phyloP scores from a whole-genome alignment of 2,797 vertebrate genomes.

The Lutjanus argentimaculatus region DNA sequence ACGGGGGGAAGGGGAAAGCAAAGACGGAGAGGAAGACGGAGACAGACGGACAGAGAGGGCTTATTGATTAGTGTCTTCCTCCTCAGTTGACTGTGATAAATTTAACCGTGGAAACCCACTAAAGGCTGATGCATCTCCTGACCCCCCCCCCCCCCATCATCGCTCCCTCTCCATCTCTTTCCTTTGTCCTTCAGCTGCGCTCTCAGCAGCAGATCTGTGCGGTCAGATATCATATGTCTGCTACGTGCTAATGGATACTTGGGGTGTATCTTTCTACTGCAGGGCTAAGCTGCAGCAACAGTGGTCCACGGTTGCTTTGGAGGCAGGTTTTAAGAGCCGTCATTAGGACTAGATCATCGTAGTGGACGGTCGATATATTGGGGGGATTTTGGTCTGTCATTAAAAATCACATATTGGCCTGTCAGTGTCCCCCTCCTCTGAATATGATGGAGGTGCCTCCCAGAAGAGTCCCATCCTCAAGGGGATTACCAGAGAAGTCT shows the following conservation, averaged over 20 bases:
- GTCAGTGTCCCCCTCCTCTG: not conserved
- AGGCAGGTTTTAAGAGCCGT: conserved; percentile 13
- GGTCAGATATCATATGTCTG: conserved; percentile 80
- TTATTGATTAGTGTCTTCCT: conserved; percentile 77
- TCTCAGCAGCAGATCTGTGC: conserved; percentile 67
- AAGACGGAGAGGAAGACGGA: conserved; percentile 28
- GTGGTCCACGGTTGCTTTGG: conserved; percentile 3
- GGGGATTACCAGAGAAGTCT: conserved; percentile 17
- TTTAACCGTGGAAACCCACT: conserved; percentile 71
- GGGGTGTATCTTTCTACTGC: conserved; percentile 35
- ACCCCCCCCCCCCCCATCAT: conserved; percentile 25
- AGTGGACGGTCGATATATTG: conserved; percentile 4
- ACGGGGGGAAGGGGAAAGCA: conserved; percentile 22
- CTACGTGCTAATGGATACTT: conserved; percentile 73
- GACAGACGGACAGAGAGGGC: conserved; percentile 43
- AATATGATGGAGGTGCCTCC: not conserved
- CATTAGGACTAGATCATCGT: conserved; percentile 1
- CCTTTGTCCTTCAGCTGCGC: conserved; percentile 79
- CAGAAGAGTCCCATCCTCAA: not conserved
- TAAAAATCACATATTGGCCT: not conserved
- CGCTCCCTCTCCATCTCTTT: conserved; percentile 39
- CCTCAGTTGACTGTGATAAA: conserved; percentile 75
- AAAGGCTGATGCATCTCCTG: conserved; percentile 55
- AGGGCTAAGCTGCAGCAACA: conserved; percentile 29
- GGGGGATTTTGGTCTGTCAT: not conserved